Evolutionary conservation across 2,113 vertebrate species (phyloP).

Genomic region (Syrmaticus mikado): DNA sequence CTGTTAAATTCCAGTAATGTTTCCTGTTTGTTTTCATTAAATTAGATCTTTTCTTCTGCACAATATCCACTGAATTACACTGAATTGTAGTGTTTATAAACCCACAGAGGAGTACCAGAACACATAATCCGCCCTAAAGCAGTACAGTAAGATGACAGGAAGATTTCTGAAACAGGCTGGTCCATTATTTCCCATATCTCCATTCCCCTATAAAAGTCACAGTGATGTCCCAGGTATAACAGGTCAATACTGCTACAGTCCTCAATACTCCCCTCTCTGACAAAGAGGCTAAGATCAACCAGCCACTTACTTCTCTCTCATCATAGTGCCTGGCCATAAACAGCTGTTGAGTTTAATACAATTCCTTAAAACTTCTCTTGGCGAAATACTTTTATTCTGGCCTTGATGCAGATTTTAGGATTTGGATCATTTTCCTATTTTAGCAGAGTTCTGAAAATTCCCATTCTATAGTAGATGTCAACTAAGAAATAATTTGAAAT

Average conservation of each 20-base stretch:
- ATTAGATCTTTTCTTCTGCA: conserved; percentile 24
- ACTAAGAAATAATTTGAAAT: neutral
- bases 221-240: fast-evolving
- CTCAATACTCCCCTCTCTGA: neutral
- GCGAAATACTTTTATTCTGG: neutral
- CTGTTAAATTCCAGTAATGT: conserved; percentile 37
- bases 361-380: neutral
- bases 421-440: neutral
- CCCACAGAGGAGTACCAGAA: neutral
- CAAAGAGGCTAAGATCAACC: neutral
- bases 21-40: conserved; percentile 57
- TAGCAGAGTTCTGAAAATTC: neutral
- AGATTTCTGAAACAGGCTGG: neutral
- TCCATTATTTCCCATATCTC: neutral
- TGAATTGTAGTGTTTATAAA: neutral
- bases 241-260: neutral
- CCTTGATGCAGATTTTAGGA: neutral
- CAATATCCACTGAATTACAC: neutral
- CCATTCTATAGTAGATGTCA: neutral
- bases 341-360: neutral
- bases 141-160: neutral
- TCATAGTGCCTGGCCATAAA: neutral
- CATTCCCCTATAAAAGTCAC: neutral
- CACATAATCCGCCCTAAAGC: neutral
- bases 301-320: neutral